Percentiles rank a stretch among this genome's conserved stretches.
These are phyloP conservation scores for Cremastinae sp. DNA, from an alignment of 2,888 invertebrate species.

Conservation along the genomic window DNA sequence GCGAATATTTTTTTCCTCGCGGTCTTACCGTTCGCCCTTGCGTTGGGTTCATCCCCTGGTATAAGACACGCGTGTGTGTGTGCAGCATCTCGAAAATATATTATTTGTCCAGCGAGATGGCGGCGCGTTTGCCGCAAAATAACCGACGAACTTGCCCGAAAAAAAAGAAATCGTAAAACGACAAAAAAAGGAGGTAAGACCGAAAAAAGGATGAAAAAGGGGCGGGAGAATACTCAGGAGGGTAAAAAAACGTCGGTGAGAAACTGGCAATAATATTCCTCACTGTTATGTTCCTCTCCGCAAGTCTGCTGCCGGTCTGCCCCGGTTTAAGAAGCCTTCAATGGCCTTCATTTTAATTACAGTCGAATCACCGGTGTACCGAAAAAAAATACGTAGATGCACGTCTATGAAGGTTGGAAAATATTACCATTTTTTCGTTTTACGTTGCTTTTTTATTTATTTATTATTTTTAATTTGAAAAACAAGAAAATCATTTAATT, in stretches of 20 bases:
- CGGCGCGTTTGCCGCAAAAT: constrained; percentile 49
- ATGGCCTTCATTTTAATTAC: constrained; percentile 67
- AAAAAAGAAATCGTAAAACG: constrained; percentile 9
- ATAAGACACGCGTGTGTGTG: constrained; percentile 17
- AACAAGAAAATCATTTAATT: too few species aligned
- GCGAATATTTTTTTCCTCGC: constrained; percentile 1
- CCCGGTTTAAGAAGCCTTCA: constrained; percentile 47
- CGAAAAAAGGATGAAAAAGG: not conserved
- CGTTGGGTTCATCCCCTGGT: constrained; percentile 31
- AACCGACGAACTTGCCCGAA: constrained; percentile 13
- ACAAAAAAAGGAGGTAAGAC: not conserved
- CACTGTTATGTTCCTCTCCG: constrained; percentile 46
- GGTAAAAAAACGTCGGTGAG: constrained; percentile 46
- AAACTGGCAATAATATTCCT: constrained; percentile 59
- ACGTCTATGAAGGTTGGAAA: not conserved
- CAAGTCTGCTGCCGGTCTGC: not conserved
- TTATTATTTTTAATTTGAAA: too few species aligned
- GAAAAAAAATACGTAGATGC: not conserved
- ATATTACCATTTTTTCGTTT: too few species aligned
- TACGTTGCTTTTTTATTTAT: too few species aligned
- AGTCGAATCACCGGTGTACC: constrained; percentile 64
- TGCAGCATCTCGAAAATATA: constrained; percentile 46
- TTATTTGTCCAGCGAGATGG: constrained; percentile 52
- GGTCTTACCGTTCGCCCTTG: constrained; percentile 7
- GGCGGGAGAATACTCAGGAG: constrained; percentile 16